A percentile compares a stretch with the other conserved stretches of the same genome.
Evolutionary conservation across 2,888 invertebrate genomes (phyloP).

Genomic region (Tipula lateralis): DNA sequence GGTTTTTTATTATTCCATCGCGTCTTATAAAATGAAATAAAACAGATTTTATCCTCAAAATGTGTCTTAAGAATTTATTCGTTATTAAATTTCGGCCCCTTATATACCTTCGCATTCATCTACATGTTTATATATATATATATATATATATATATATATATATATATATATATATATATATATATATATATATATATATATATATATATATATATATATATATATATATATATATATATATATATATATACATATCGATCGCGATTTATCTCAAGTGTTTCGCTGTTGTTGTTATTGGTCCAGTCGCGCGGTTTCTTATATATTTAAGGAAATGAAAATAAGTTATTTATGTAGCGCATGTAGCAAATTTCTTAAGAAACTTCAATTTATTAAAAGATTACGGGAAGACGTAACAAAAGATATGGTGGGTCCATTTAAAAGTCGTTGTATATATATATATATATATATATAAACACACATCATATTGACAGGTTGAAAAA

Average conservation of each 20-base stretch:
- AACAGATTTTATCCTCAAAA: background rate
- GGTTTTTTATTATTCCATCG: background rate
- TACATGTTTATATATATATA: no score
- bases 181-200: no score
- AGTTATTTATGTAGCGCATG: background rate
- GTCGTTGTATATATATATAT: background rate
- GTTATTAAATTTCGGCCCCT: background rate
- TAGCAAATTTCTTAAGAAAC: background rate
- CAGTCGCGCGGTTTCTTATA: background rate
- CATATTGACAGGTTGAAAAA: background rate
- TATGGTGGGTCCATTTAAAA: background rate
- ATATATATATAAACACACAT: background rate
- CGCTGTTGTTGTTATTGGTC: background rate
- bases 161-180: no score
- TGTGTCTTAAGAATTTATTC: background rate
- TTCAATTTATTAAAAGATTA: conserved; percentile 14
- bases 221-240: no score
- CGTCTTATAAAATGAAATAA: background rate
- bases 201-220: no score
- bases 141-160: no score
- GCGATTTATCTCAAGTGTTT: background rate
- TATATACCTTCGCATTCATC: background rate
- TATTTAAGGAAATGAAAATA: background rate
- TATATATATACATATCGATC: background rate
- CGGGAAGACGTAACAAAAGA: background rate